These are phyloP conservation scores for Bombus polaris DNA, from an alignment of 1,140 invertebrate genomes.

Conservation along the genomic window DNA sequence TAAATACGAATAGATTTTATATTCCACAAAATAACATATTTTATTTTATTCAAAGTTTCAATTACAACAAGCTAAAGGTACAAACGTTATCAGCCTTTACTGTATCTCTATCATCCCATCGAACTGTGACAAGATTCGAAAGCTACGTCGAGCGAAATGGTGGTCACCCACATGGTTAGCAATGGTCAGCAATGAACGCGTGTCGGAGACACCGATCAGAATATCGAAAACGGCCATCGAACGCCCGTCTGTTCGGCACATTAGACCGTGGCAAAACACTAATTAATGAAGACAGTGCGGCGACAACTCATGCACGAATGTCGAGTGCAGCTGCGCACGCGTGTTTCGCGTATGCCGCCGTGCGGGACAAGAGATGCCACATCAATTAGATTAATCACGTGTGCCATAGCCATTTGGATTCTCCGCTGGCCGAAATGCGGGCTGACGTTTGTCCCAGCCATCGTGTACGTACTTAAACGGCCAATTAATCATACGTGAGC, in stretches of 20 bases:
- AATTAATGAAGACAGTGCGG: conserved; percentile 71
- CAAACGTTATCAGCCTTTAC: not conserved
- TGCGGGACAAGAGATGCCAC: conserved; percentile 59
- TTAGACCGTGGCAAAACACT: conserved; percentile 62
- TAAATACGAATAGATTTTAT: not conserved
- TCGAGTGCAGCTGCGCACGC: conserved; percentile 66
- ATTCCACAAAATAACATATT: not conserved
- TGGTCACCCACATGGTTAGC: not conserved
- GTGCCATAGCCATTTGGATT: conserved; percentile 63
- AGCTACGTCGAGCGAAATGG: not conserved
- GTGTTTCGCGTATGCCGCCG: conserved; percentile 55
- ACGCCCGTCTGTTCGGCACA: conserved; percentile 20
- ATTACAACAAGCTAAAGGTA: not conserved
- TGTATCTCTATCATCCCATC: not conserved
- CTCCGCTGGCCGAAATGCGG: conserved; percentile 35
- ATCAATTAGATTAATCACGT: conserved; percentile 75
- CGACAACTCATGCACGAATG: conserved; percentile 63
- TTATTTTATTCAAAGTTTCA: not conserved
- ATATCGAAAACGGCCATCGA: conserved; percentile 9
- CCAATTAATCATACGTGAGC: conserved; percentile 58
- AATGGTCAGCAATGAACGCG: not conserved
- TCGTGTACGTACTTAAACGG: conserved; percentile 18
- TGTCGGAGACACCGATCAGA: not conserved
- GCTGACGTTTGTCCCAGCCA: conserved; percentile 30
- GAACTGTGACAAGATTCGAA: not conserved